These are phyloP conservation scores for Saimiri boliviensis DNA, from an alignment of 2,113 vertebrate species.

Conservation along the genomic window DNA sequence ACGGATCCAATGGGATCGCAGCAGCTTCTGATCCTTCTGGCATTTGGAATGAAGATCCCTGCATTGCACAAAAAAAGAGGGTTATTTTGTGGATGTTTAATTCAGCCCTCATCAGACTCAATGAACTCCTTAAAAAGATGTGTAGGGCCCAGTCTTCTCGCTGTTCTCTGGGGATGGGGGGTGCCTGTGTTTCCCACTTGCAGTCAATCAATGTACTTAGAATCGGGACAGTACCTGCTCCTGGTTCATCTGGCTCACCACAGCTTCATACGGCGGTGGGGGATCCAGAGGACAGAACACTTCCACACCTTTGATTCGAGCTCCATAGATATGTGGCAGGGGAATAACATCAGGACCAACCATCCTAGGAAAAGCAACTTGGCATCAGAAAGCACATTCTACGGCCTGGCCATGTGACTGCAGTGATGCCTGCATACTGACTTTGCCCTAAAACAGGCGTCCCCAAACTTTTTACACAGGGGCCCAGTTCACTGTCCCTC, in stretches of 20 bases:
- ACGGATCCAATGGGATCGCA: neutral
- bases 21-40: constrained; percentile 38
- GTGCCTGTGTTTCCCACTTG: neutral
- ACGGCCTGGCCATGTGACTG: neutral
- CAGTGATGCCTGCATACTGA: neutral
- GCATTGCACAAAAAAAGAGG: constrained; percentile 41
- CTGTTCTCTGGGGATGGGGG: neutral
- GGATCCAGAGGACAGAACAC: constrained; percentile 89
- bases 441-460: no score
- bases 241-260: constrained; percentile 64
- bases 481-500: no score
- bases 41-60: constrained; percentile 66
- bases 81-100: neutral
- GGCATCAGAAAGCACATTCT: neutral
- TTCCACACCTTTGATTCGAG: constrained; percentile 85
- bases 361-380: constrained; percentile 76
- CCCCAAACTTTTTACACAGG: no score
- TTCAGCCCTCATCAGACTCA: neutral
- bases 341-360: constrained; percentile 84
- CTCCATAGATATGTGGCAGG: constrained; percentile 86
- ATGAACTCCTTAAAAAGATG: neutral
- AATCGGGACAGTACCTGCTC: constrained; percentile 81
- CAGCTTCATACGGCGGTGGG: constrained; percentile 89
- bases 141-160: rapidly evolving
- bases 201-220: neutral